Conservation (phyloP, 1,140 invertebrate species). For the Watersipora subatra region DNA sequence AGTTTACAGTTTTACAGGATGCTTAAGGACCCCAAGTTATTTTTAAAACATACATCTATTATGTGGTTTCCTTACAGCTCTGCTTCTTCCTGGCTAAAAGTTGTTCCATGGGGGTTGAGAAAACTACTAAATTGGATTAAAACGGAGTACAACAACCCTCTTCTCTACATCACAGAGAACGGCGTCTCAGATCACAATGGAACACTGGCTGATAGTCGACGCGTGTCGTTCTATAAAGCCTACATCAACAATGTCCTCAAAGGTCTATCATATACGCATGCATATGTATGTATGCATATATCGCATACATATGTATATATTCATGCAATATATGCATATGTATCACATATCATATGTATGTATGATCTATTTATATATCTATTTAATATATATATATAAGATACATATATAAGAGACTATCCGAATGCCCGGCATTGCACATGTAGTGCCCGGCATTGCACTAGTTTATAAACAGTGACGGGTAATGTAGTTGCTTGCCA, state of each 20-base stretch:
- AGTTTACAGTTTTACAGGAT: too few species aligned
- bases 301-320: not conserved
- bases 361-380: not conserved
- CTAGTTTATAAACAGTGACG: too few species aligned
- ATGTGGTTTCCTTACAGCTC: slow-evolving; percentile 9
- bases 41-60: too few species aligned
- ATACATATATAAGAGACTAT: too few species aligned
- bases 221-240: slow-evolving; percentile 43
- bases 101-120: slow-evolving; percentile 53
- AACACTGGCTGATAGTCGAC: slow-evolving; percentile 43
- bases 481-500: too few species aligned
- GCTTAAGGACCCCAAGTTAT: too few species aligned
- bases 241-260: slow-evolving; percentile 53
- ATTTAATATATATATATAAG: not conserved
- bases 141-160: slow-evolving; percentile 47
- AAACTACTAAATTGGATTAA: slow-evolving; percentile 52
- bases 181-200: slow-evolving; percentile 45
- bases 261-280: slow-evolving; percentile 19
- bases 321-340: not conserved
- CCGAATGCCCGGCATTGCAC: too few species aligned
- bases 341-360: not conserved
- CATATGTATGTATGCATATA: not conserved
- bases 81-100: slow-evolving; percentile 27
- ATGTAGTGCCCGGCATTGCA: too few species aligned
- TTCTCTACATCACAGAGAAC: slow-evolving; percentile 58